phyloP scores from a whole-genome alignment of 2,888 invertebrate genomes.

The Punctoribates punctum region DNA sequence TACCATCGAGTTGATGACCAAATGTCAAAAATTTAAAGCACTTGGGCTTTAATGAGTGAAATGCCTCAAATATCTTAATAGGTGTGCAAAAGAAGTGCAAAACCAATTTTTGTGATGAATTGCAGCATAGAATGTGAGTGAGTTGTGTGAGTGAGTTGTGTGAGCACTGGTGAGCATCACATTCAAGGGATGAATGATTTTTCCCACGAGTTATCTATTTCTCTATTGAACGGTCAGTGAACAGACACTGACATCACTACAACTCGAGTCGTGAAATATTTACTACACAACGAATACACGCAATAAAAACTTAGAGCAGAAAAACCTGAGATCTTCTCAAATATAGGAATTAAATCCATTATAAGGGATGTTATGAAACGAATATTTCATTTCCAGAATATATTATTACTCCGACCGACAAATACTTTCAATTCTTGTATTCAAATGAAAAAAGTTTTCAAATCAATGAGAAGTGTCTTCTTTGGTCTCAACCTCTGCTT shows the following conservation, averaged over 20 bases:
- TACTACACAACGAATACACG: slow-evolving; percentile 18
- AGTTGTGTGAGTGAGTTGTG: slow-evolving; percentile 24
- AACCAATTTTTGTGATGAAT: slow-evolving; percentile 28
- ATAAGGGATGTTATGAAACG: slow-evolving; percentile 10
- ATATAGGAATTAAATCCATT: slow-evolving; percentile 14
- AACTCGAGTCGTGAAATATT: slow-evolving; percentile 11
- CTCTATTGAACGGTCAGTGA: slow-evolving; percentile 36
- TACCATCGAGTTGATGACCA: background rate
- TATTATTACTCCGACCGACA: background rate
- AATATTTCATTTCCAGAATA: slow-evolving; percentile 4
- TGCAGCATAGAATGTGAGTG: background rate
- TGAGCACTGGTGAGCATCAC: slow-evolving; percentile 33
- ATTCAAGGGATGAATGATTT: slow-evolving; percentile 38
- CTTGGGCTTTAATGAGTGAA: background rate
- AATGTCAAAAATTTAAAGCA: slow-evolving; percentile 18
- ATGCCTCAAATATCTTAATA: slow-evolving; percentile 20
- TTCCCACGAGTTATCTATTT: slow-evolving; percentile 39
- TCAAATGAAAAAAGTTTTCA: background rate
- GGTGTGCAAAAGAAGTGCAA: slow-evolving; percentile 13
- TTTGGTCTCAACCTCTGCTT: background rate
- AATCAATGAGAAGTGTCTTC: background rate
- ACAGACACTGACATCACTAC: slow-evolving; percentile 19
- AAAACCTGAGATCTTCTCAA: slow-evolving; percentile 4
- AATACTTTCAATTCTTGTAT: background rate
- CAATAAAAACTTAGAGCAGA: slow-evolving; percentile 9